These are phyloP conservation scores for Chalcis sispes DNA, from an alignment of 2,888 invertebrate genomes.

Conservation along the genomic window DNA sequence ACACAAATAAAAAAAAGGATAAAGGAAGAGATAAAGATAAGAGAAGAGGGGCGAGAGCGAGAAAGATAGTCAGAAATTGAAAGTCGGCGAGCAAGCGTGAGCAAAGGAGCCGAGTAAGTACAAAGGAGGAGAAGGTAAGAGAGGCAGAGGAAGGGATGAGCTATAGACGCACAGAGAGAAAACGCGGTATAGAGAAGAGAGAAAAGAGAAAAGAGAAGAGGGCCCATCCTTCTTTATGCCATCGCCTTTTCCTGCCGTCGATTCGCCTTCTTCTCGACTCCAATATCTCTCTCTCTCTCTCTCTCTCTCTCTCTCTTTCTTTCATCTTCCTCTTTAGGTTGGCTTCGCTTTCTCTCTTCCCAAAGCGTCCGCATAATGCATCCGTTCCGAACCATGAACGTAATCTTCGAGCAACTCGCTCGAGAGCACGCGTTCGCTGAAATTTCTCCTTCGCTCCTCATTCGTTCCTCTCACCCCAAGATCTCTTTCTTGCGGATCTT, in stretches of 20 bases:
- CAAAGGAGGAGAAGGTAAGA: background rate
- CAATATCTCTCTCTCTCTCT: too few relatives aligned
- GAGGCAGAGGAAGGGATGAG: too few relatives aligned
- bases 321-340: too few relatives aligned
- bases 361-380: constrained; percentile 45
- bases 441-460: too few relatives aligned
- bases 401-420: constrained; percentile 55
- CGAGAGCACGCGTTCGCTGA: background rate
- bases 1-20: background rate
- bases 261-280: constrained; percentile 49
- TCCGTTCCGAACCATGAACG: constrained; percentile 46
- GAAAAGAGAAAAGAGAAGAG: background rate
- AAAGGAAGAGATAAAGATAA: background rate
- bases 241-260: constrained; percentile 50
- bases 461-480: too few relatives aligned
- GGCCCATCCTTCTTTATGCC: constrained; percentile 42
- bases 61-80: constrained; percentile 14
- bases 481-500: constrained; percentile 2
- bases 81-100: constrained; percentile 15
- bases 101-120: too few relatives aligned
- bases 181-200: background rate
- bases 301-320: too few relatives aligned
- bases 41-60: background rate
- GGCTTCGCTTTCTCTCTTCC: constrained; percentile 20
- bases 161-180: background rate